Evolutionary conservation across 2,888 invertebrate species (phyloP), one percentile per base, ranked within the genome.

Genomic region (Sicus ferrugineus): DNA sequence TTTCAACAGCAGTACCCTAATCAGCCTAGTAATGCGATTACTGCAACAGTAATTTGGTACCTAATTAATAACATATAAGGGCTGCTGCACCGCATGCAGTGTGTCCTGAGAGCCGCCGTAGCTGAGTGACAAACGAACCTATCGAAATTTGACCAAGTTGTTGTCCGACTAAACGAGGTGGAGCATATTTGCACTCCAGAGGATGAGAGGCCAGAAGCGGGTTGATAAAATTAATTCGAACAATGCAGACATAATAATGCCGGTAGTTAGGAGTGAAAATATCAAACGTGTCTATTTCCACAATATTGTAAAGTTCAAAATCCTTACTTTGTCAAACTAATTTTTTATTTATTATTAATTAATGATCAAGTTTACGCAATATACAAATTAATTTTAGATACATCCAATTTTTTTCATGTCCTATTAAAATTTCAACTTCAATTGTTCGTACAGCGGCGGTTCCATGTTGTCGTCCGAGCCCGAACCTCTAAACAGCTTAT

Each of bases 401-500:
- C n/a, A n/a, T n/a, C n/a, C n/a, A n/a, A n/a, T n/a, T n/a, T n/a
- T n/a, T n/a, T n/a, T n/a, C n/a, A n/a, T n/a, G n/a, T 42, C 28
- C 7, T 16, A 54, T 70, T 68, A 80, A 69, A 81, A 82, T 31
- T 81, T 78, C 28, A 82, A 69, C 54, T 82, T 82, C 5, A 84
- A 73, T 56, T 77, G 76, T 52, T 84, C 84, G 63, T 84, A 85
- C 0, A 85, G 76, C 1, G 85, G 84, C 23, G 82, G 69, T 46
- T 82, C 81, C 0, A 19, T 50, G 0, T 74, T 77, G 0, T 78
- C 70, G 7, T 75, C 74, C 71, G n/a, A 75, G 73, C 4, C 76
- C 65, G 23, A 26, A 9, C 9, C 54, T 7, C 78, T 76, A 54
- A 85, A 85, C 28, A 78, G 75, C 0, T 84, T 83, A 23, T 76